Percentiles rank a stretch among this genome's conserved stretches.
These are phyloP conservation scores for Pelmatolapia mariae DNA, from an alignment of 2,113 vertebrate species.

Conservation along the genomic window DNA sequence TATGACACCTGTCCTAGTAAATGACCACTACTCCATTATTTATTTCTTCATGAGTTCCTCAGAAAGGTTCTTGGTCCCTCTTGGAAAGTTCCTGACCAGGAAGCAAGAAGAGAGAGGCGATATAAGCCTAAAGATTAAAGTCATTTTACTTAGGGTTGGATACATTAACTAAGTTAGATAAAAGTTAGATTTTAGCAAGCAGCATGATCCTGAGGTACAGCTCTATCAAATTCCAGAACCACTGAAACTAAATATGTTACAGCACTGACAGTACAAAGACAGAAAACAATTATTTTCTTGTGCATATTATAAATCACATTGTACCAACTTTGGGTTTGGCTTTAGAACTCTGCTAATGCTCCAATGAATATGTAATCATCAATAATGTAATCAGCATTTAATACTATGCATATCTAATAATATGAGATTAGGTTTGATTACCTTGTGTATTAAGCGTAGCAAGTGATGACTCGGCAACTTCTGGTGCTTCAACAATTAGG, in stretches of 20 bases:
- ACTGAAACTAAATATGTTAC: background rate
- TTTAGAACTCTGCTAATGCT: background rate
- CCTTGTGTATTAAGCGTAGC: background rate
- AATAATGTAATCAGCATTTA: background rate
- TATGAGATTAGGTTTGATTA: slow-evolving; percentile 9
- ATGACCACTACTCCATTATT: background rate
- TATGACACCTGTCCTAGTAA: background rate
- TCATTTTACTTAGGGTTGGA: background rate
- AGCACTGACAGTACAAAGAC: background rate
- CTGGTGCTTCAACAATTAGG: slow-evolving; percentile 6
- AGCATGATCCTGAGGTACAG: background rate
- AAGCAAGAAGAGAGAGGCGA: background rate
- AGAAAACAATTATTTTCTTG: background rate
- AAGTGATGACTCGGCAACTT: background rate
- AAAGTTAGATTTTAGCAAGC: background rate
- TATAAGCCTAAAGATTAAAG: background rate
- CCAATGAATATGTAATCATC: background rate
- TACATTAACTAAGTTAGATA: background rate
- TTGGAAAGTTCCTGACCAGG: background rate
- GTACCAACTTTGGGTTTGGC: background rate
- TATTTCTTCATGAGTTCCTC: background rate
- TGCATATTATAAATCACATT: background rate
- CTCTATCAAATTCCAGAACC: background rate
- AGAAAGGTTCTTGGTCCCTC: background rate
- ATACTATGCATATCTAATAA: background rate